Evolutionary conservation across 2,888 invertebrate genomes (phyloP).

Genomic region (Zaprionus lineosus): DNA sequence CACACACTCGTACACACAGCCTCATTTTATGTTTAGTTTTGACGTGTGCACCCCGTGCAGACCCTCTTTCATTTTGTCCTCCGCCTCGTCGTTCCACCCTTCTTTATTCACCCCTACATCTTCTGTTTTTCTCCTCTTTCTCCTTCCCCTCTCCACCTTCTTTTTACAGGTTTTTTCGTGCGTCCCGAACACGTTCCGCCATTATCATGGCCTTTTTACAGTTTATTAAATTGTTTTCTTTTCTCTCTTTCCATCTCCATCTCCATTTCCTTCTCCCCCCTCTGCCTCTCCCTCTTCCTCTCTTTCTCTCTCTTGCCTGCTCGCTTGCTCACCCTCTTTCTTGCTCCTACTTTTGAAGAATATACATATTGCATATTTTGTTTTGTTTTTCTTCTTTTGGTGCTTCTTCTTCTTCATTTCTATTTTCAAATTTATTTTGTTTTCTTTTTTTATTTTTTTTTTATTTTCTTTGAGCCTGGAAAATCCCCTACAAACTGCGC

Average conservation of each 20-base stretch:
- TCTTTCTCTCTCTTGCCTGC: constrained; percentile 6
- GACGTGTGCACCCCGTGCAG: constrained; percentile 37
- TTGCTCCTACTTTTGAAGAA: too few species aligned
- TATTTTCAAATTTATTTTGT: constrained; percentile 22
- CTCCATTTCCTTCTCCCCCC: constrained; percentile 8
- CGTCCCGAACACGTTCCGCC: constrained; percentile 62
- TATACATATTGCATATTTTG: constrained; percentile 26
- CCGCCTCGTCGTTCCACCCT: too few species aligned
- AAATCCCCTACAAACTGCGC: constrained; percentile 71
- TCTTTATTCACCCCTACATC: too few species aligned
- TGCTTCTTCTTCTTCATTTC: constrained; percentile 13
- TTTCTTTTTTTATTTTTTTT: constrained; percentile 42
- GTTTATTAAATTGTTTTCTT: constrained; percentile 77
- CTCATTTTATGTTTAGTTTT: constrained; percentile 31
- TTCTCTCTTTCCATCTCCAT: not conserved
- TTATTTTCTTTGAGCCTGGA: constrained; percentile 44
- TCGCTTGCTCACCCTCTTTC: constrained; percentile 3
- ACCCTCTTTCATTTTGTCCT: too few species aligned
- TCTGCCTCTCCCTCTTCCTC: constrained; percentile 7
- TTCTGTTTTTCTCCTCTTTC: too few species aligned
- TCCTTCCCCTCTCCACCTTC: not conserved
- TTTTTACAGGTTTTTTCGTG: constrained; percentile 40
- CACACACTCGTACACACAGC: constrained; percentile 15
- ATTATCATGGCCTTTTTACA: constrained; percentile 74
- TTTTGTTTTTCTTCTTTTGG: constrained; percentile 23